Percentiles rank a stretch among this genome's conserved stretches.
These are phyloP conservation scores for Rhinatrema bivittatum DNA, from an alignment of 2,797 vertebrate species.

Conservation along the genomic window DNA sequence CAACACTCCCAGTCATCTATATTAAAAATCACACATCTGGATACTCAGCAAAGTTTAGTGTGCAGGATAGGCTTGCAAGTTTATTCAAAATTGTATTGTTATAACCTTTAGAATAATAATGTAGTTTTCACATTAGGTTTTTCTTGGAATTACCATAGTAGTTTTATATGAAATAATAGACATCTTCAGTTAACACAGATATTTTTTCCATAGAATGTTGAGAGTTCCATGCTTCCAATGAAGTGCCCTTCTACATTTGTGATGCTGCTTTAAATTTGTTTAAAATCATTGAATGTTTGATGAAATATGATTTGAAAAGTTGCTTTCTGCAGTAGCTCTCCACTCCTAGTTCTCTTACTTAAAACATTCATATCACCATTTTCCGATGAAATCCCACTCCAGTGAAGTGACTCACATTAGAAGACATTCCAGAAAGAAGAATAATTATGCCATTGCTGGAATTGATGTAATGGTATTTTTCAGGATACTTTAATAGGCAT, in stretches of 20 bases:
- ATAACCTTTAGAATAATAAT: conserved; percentile 1
- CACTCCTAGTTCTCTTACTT: conserved; percentile 26
- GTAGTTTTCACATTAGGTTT: not conserved
- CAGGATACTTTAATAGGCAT: conserved; percentile 55
- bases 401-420: conserved; percentile 55
- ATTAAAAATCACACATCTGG: too few species aligned
- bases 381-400: conserved; percentile 49
- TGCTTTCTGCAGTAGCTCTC: conserved; percentile 12
- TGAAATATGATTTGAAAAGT: conserved; percentile 17
- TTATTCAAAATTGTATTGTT: too few species aligned
- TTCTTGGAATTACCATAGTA: conserved; percentile 10
- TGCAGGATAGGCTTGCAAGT: too few species aligned
- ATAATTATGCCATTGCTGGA: conserved; percentile 54
- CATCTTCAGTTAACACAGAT: not conserved
- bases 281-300: conserved; percentile 2
- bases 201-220: not conserved
- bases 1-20: too few species aligned
- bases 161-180: not conserved
- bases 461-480: conserved; percentile 64
- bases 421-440: conserved; percentile 66
- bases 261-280: conserved; percentile 3
- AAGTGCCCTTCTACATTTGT: conserved; percentile 10
- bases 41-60: too few species aligned
- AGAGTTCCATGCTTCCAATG: not conserved
- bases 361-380: conserved; percentile 44